Conservation (phyloP, 2,113 vertebrate species). For the Piprites chloris region DNA sequence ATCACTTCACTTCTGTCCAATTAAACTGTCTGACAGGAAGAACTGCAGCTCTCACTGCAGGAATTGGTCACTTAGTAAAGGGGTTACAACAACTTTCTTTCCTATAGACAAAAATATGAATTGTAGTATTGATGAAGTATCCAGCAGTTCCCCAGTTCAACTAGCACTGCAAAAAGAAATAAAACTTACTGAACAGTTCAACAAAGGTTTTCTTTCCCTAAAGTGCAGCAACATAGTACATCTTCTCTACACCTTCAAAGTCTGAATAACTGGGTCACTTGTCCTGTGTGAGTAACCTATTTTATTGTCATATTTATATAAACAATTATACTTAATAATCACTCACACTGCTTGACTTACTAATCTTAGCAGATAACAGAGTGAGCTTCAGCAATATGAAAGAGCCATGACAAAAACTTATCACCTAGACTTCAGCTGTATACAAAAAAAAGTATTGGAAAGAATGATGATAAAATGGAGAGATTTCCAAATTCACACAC, state of each 20-base stretch:
- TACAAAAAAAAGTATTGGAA: background rate
- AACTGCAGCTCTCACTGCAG: background rate
- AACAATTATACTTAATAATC: slow-evolving; percentile 64
- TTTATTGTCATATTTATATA: slow-evolving; percentile 40
- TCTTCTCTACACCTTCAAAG: background rate
- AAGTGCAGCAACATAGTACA: background rate
- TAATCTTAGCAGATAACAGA: slow-evolving; percentile 24
- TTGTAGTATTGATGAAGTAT: background rate
- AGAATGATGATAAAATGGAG: background rate
- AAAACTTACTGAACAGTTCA: background rate
- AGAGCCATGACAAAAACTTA: slow-evolving; percentile 5
- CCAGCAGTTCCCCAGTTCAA: background rate
- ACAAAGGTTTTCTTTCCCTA: background rate
- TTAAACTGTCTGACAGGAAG: background rate
- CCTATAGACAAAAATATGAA: background rate
- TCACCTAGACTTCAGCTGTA: background rate
- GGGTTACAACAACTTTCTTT: background rate
- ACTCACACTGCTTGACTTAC: slow-evolving; percentile 19
- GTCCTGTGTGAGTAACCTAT: slow-evolving; percentile 21
- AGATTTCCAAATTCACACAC: background rate
- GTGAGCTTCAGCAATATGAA: background rate
- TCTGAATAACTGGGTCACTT: slow-evolving; percentile 47
- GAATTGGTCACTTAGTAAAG: background rate
- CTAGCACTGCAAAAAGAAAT: background rate
- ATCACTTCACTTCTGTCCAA: background rate